Evolutionary conservation across 2,113 vertebrate genomes (phyloP).

Genomic region (Argyrosomus japonicus): DNA sequence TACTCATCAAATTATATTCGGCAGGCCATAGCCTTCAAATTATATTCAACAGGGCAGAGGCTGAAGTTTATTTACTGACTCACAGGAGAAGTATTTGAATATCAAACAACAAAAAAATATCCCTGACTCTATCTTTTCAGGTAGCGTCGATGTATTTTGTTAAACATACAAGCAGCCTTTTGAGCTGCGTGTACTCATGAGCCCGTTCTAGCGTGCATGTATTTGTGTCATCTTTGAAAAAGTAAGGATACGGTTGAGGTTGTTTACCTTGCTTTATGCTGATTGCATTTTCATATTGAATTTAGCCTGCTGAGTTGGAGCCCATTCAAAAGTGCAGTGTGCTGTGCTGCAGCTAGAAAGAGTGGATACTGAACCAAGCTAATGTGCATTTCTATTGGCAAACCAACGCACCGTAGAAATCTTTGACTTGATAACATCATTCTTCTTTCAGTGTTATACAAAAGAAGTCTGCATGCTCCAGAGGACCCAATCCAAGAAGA

Average conservation of each 20-base stretch:
- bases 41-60: conserved; percentile 57
- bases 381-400: conserved; percentile 66
- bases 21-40: conserved; percentile 57
- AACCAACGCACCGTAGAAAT: conserved; percentile 56
- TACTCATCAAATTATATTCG: conserved; percentile 62
- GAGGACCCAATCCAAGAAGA: conserved; percentile 29
- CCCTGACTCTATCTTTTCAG: conserved; percentile 45
- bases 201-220: conserved; percentile 18
- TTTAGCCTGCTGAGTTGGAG: conserved; percentile 73
- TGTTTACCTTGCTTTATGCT: conserved; percentile 71
- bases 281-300: conserved; percentile 75
- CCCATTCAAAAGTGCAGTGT: conserved; percentile 64
- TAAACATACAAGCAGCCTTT: conserved; percentile 47
- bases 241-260: conserved; percentile 47
- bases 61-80: conserved; percentile 66
- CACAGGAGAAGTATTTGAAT: conserved; percentile 64
- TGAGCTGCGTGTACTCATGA: conserved; percentile 35
- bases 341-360: conserved; percentile 50
- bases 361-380: conserved; percentile 63
- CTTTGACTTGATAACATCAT: conserved; percentile 72
- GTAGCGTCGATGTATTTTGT: conserved; percentile 40
- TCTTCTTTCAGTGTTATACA: conserved; percentile 55
- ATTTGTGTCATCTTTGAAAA: conserved; percentile 49
- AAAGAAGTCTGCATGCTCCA: conserved; percentile 53
- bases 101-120: conserved; percentile 47